Evolutionary conservation across 1,140 invertebrate genomes (phyloP), one percentile per base, ranked within the genome.

Genomic region (Ericerus pela): DNA sequence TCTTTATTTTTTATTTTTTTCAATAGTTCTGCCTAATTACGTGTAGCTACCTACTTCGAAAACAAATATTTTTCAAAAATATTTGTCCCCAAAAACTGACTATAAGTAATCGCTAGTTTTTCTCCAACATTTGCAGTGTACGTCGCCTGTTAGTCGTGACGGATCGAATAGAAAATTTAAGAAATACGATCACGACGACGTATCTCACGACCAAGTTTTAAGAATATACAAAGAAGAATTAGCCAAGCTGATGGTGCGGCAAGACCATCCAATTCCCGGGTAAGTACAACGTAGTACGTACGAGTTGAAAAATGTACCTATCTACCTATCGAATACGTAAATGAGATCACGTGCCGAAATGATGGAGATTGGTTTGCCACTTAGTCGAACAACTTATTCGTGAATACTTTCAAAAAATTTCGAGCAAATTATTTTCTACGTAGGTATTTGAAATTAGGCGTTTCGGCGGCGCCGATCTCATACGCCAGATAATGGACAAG

Each of bases 181-280:
- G 63, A 86, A 90, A 64, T 85, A 88, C 67, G 84, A 89, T 69
- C 90, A 92, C 67, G 90, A 94, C 67, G 89, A 95, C 72, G 88
- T 95, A 71, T 84, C 93, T 41, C 92, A 95, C 70, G 95, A 97
- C 67, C 95, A 97, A 72, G 90, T 99, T 62, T 83, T 91, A 14
- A 79, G 90, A 65, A 93, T 98, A 64, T 98, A 98, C 68, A 90
- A 97, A 63, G 93, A 96, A 68, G 91, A 96, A 66, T 72, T 96
- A 36, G 84, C 87, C 38, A 95, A 96, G 68, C 77, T 97, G 16
- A 90, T 92, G 80, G 84, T 84, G 28, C 73, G 82, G 62, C 71
- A 84, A 20, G 82, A 84, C 11, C 67, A 69, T 57, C 63, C 68
- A 8, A 82, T 82, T 64, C 80, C 79, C 63, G 76, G 80, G 82